Conservation (phyloP, 2,888 invertebrate genomes). For the Melikaiella ostensackeni region DNA sequence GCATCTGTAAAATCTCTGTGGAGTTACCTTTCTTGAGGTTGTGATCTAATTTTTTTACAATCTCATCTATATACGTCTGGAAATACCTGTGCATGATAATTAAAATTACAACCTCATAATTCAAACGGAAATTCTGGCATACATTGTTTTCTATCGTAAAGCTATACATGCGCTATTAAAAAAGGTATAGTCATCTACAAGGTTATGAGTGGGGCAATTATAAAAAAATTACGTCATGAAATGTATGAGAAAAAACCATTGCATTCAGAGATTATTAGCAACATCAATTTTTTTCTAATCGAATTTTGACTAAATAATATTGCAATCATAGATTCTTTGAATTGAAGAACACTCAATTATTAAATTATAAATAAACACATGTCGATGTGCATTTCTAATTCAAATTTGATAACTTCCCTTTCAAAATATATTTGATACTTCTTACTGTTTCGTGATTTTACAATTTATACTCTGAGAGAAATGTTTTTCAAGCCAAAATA, state of each 20-base stretch:
- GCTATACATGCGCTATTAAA: neutral
- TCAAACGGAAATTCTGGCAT: neutral
- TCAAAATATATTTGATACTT: too few relatives aligned
- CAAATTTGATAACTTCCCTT: too few relatives aligned
- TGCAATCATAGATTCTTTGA: too few relatives aligned
- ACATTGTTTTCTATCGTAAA: neutral
- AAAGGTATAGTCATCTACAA: neutral
- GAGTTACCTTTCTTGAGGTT: neutral
- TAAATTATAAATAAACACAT: too few relatives aligned
- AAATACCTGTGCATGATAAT: neutral
- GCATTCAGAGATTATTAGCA: too few relatives aligned
- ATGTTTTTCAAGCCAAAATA: neutral
- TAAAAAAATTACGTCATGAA: neutral
- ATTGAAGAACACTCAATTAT: too few relatives aligned
- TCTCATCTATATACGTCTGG: neutral
- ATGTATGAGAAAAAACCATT: too few relatives aligned
- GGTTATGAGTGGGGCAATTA: neutral
- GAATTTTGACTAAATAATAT: too few relatives aligned
- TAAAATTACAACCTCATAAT: constrained; percentile 8
- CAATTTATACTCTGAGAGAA: neutral
- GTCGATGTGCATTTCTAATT: too few relatives aligned
- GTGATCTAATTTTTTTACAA: neutral
- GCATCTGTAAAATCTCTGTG: neutral
- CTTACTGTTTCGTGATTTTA: neutral
- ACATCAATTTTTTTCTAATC: too few relatives aligned